phyloP scores from a whole-genome alignment of 2,797 vertebrate species.

The Anguilla anguilla region DNA sequence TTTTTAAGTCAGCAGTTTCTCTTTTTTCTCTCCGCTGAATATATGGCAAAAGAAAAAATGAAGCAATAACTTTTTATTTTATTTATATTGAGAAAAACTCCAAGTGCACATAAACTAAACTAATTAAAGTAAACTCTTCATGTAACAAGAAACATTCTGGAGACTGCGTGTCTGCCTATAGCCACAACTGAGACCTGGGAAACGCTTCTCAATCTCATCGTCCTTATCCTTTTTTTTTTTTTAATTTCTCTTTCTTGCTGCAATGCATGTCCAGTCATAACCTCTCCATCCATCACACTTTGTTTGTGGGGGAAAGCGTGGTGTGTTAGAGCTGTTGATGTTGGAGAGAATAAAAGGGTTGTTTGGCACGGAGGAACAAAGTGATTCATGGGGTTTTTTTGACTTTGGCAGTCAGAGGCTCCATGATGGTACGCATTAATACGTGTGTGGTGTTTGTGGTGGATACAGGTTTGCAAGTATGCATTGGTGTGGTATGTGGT shows the following conservation, averaged over 20 bases:
- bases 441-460: neutral
- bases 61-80: neutral
- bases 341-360: neutral
- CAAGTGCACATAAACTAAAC: neutral
- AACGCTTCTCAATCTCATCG: neutral
- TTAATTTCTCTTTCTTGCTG: neutral
- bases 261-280: neutral
- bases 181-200: neutral
- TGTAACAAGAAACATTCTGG: constrained; percentile 26
- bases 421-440: neutral
- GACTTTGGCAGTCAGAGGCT: neutral
- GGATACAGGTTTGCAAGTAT: neutral
- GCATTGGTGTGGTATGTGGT: no score
- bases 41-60: neutral
- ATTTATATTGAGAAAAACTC: neutral
- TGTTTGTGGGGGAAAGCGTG: neutral
- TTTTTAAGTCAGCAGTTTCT: neutral
- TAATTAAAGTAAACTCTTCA: constrained; percentile 22
- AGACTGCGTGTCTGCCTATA: constrained; percentile 11
- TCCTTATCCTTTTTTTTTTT: neutral
- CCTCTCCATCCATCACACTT: neutral
- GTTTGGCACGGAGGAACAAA: neutral
- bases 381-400: constrained; percentile 15
- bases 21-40: neutral
- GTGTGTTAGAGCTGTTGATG: neutral